Base-by-base conservation (phyloP, 92 coral and sea anemone species). In the Epizoanthus scotinus region DNA sequence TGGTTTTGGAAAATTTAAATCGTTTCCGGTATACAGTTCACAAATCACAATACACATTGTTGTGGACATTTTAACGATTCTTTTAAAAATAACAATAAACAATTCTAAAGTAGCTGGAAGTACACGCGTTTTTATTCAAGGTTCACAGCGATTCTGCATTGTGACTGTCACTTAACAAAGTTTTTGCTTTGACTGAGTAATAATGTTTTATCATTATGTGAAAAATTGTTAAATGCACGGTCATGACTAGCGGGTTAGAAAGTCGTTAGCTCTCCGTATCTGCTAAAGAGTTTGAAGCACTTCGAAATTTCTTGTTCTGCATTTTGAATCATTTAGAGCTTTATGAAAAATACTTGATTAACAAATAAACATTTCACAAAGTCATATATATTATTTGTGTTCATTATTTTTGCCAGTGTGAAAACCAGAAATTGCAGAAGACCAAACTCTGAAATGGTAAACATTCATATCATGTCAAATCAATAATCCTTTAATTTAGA, bases 71-170 rank as follows among this genome's bases (percentile, higher is more conserved):
- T 47, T 9, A 56, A 21, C 21, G n/a, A 6, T 34, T 73, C n/a
- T 3, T 25, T 13, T 19, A n/a, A 9, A 57, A 59, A 36, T 55
- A 38, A 59, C 44, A 26, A 22, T 71, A 58, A 36, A 75, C 81
- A 6, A 75, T 38, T 75, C 40, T 75, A 49, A 59, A 59, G 81
- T 75, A 28, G 18, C 69, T 59, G 57, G 68, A 75, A 60, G 81
- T 75, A 38, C 36, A 27, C 29, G 18, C 7, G 26, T 27, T 73
- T 21, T n/a, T 27, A 47, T 19, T 50, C 47, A 18, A 20, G 15
- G 20, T 24, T 47, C 52, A 12, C 24, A 18, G 7, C 20, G 31
- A 73, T 26, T 26, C 13, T 21, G 28, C 65, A 8, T 25, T 13
- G 67, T 27, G 38, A 27, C 8, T 31, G 31, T 5, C 29, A 15